Evolutionary conservation across 2,113 vertebrate genomes (phyloP), one percentile per base, ranked within the genome.

Genomic region (Sinocyclocheilus maitianheensis): DNA sequence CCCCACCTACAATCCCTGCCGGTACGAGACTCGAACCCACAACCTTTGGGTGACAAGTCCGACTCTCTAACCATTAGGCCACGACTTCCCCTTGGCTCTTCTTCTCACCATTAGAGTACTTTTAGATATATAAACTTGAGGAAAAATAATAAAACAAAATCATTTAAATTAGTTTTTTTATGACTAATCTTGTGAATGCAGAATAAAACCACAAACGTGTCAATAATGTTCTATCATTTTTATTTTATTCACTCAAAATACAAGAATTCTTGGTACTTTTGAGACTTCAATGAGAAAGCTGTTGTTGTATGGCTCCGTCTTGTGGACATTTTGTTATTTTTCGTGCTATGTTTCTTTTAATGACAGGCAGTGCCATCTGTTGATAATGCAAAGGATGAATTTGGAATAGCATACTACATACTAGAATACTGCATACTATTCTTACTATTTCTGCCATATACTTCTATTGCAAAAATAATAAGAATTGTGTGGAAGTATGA

Each of bases 301-400:
- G 4, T 62, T 83, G 30, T 51, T 65, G n/a, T 48, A 16, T 62
- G 40, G 10, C 51, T 11, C 51, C 76, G 69, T 85, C 83, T 69
- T 26, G 74, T 85, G 84, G 80, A 22, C 8, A 79, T 55, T 67
- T 40, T 62, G 5, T 22, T 76, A 16, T 62, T 60, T 5, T 60
- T 63, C 9, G 0, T 65, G 16, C 22, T 43, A n/a, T 5, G 5
- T n/a, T 24, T 75, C 2, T 53, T 20, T 69, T 53, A 51, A 69
- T 22, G 40, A 8, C 4, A 51, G 0, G 14, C 24, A 53, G 80
- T 4, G 4, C n/a, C 8, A 26, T 20, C 24, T 69, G 37, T 34
- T 63, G 55, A 46, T 81, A 6, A 24, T 81, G 34, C 24, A 43
- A 20, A 18, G 9, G 4, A 12, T 80, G 10, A 1, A 24, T 81